Base-by-base conservation (phyloP, 2,113 vertebrate species). In the Callipepla californica region DNA sequence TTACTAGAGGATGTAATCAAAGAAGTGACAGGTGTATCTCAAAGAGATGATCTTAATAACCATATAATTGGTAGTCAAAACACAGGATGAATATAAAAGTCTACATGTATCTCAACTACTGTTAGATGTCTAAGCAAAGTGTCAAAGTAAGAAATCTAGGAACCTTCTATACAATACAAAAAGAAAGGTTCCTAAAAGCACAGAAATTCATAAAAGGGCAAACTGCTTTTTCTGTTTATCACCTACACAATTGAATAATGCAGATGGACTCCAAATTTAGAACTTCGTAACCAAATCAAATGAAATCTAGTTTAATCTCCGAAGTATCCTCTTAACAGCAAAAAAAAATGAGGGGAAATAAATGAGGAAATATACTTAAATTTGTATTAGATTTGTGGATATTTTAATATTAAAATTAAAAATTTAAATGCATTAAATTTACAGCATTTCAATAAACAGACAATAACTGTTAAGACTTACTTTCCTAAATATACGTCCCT, bases 341-440 rank as follows among this genome's bases (percentile, higher is more conserved):
- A 75, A n/a, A 9, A 65, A 69, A 87, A 75, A 40, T 40, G 15
- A 75, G 22, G 75, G 34, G 12, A 67, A 66, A 90, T 58, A 36
- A 78, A 2, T 23, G 19, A 66, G 12, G 9, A 79, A 92, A 78
- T 17, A 28, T 11, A 65, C 69, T 61, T 65, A 57, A 28, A 70
- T 40, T 53, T 62, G 1, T 70, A n/a, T 11, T 1, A 4, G 66
- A 57, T 42, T 16, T 8, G 0, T 15, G 10, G 65, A 18, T 8
- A 15, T 65, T 73, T 61, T 40, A 40, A 40, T 40, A 40, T 40
- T 40, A 40, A 40, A 40, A 40, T 40, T 40, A 13, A 13, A 40
- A 13, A 40, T 40, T 40, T 11, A 40, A 40, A 40, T 40, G 11
- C 11, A 13, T 13, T 40, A 40, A 40, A 40, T 40, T 40, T 40